Evolutionary conservation across 1,140 invertebrate genomes (phyloP).

Genomic region (Nebria ingens): DNA sequence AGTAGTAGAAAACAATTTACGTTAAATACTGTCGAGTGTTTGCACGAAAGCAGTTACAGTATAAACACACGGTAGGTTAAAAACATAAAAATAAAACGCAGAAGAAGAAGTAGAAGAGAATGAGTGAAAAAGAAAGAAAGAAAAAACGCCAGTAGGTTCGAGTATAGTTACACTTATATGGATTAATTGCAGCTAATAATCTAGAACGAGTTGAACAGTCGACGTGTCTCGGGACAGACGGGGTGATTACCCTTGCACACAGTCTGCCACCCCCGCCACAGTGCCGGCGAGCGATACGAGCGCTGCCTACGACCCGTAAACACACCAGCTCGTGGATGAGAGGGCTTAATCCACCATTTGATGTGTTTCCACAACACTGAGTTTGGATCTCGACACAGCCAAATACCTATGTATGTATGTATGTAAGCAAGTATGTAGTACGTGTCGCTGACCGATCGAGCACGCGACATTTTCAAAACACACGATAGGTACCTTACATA

Average conservation of each 20-base stretch:
- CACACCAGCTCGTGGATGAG: not conserved
- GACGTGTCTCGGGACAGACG: not conserved
- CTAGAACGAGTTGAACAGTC: constrained; percentile 1
- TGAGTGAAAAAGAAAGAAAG: too few species aligned
- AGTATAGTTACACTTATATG: too few species aligned
- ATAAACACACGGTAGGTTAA: too few species aligned
- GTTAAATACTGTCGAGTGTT: too few species aligned
- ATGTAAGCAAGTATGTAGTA: too few species aligned
- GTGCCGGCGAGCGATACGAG: not conserved
- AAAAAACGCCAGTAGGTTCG: too few species aligned
- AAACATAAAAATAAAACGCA: too few species aligned
- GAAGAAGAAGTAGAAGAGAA: too few species aligned
- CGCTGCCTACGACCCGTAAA: not conserved
- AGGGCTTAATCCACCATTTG: constrained; percentile 3
- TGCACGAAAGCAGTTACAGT: too few species aligned
- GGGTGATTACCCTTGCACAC: not conserved
- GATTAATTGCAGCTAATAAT: not conserved
- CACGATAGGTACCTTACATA: not conserved
- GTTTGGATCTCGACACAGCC: not conserved
- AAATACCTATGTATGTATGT: too few species aligned
- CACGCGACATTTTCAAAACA: not conserved
- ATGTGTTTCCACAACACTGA: not conserved
- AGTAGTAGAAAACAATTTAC: too few species aligned
- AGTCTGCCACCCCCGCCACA: not conserved
- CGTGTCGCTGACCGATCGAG: not conserved